Evolutionary conservation across 30 jellyfish, hydroid and myxozoan genomes (phyloP).

Genomic region (Hydra vulgaris): DNA sequence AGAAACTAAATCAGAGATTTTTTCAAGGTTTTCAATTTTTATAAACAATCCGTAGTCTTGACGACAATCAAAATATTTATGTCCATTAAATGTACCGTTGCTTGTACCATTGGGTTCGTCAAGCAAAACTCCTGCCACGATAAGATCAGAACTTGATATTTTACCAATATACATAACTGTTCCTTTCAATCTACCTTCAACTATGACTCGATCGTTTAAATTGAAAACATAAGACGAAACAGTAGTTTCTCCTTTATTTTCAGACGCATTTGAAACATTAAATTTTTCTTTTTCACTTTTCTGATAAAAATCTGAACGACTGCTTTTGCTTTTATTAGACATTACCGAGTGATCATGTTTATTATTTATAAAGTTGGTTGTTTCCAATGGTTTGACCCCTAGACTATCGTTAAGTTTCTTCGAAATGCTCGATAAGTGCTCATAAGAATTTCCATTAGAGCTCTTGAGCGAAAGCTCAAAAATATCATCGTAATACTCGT

Average conservation of each 20-base stretch:
- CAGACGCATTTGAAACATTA: not conserved
- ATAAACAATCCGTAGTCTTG: slow-evolving; percentile 66
- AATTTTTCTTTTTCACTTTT: not conserved
- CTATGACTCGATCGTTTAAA: slow-evolving; percentile 57
- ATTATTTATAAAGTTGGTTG: not conserved
- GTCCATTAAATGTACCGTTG: slow-evolving; percentile 74
- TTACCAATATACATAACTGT: slow-evolving; percentile 72
- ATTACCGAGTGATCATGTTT: not conserved
- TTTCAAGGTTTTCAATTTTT: slow-evolving; percentile 31
- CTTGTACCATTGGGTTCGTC: slow-evolving; percentile 69
- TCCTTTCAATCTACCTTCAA: slow-evolving; percentile 57
- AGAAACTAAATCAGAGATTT: not conserved
- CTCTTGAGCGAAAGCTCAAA: slow-evolving; percentile 21
- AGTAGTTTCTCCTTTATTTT: not conserved
- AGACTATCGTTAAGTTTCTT: not conserved
- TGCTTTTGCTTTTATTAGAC: not conserved
- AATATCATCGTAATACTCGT: slow-evolving; percentile 52
- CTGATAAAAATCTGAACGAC: not conserved
- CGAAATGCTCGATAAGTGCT: not conserved
- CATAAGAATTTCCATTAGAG: not conserved
- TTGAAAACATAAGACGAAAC: slow-evolving; percentile 23
- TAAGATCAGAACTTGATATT: slow-evolving; percentile 65
- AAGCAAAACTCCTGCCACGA: slow-evolving; percentile 84
- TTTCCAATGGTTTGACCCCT: not conserved
- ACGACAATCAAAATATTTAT: slow-evolving; percentile 58